Evolutionary conservation across 1,140 invertebrate species (phyloP).

Genomic region (Drosophila cardini): DNA sequence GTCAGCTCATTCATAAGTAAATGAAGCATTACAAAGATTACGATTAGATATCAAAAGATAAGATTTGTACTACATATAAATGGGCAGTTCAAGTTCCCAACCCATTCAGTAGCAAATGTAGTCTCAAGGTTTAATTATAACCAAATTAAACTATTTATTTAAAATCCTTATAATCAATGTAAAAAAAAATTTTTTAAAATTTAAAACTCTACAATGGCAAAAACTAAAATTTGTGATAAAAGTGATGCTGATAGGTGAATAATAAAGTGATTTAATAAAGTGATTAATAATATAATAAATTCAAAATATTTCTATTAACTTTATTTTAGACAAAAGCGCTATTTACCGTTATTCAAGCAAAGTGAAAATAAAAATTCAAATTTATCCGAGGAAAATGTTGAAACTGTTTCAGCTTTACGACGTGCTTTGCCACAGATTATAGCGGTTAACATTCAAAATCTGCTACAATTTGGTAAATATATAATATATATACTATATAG

Average conservation of each 20-base stretch:
- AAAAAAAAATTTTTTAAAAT: neutral
- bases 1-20: slow-evolving; percentile 6
- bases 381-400: neutral
- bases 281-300: neutral
- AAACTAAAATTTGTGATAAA: neutral
- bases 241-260: neutral
- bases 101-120: slow-evolving; percentile 2
- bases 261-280: neutral
- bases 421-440: slow-evolving; percentile 22
- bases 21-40: slow-evolving; percentile 13
- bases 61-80: slow-evolving; percentile 6
- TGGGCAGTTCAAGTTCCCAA: neutral
- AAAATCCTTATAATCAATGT: neutral
- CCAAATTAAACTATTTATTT: neutral
- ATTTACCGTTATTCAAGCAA: slow-evolving; percentile 5
- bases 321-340: neutral
- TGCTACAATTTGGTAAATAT: slow-evolving; percentile 23
- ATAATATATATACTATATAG: neutral
- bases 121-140: neutral
- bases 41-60: slow-evolving; percentile 19
- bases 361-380: neutral
- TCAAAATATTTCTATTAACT: neutral
- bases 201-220: neutral
- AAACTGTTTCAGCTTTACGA: neutral
- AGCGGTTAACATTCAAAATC: slow-evolving; percentile 17